Conservation (phyloP, 2,888 invertebrate species). For the Diplazon laetatorius region DNA sequence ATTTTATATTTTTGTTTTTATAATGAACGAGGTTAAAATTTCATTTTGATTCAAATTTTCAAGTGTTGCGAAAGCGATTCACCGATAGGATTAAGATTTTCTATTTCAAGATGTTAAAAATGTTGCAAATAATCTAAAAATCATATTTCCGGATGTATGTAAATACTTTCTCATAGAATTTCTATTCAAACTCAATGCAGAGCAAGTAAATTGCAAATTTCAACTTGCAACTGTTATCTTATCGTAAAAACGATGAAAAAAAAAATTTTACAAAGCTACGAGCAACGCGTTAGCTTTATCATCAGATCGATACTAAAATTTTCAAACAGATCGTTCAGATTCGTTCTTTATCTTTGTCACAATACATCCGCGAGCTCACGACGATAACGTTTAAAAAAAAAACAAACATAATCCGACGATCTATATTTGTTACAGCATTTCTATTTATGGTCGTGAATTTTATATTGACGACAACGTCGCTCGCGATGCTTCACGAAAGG, state of each 20-base stretch:
- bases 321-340: neutral
- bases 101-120: no score
- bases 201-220: no score
- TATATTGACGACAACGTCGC: slow-evolving; percentile 87
- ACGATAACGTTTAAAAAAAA: neutral
- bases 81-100: no score
- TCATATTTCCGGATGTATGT: no score
- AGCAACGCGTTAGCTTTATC: neutral
- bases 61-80: no score
- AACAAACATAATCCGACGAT: neutral
- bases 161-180: no score
- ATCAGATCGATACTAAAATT: neutral
- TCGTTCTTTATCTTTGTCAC: slow-evolving; percentile 6
- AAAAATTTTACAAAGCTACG: neutral
- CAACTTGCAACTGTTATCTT: no score
- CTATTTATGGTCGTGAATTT: slow-evolving; percentile 86
- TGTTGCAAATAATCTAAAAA: no score
- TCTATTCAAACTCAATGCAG: no score
- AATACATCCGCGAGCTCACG: neutral
- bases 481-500: slow-evolving; percentile 94
- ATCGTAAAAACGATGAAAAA: slow-evolving; percentile 10
- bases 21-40: no score
- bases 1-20: no score
- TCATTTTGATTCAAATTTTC: no score
- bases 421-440: slow-evolving; percentile 84